These are phyloP conservation scores for Xenotilapia leptura DNA, from an alignment of 2,113 vertebrate genomes.

Conservation along the genomic window DNA sequence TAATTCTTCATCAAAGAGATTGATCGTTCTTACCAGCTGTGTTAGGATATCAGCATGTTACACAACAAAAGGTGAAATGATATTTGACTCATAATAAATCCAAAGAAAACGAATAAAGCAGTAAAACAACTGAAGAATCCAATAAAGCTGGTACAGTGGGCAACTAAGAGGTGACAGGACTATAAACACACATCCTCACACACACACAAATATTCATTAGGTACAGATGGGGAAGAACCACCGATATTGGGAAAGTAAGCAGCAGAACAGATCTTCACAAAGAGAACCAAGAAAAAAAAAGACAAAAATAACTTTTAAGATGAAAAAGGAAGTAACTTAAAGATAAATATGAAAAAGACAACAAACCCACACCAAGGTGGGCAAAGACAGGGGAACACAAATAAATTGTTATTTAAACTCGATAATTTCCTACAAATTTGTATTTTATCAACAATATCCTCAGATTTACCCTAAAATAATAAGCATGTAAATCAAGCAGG, in stretches of 20 bases:
- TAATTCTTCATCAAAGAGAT: accelerated
- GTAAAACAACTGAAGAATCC: not conserved
- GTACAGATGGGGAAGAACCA: not conserved
- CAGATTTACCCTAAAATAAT: not conserved
- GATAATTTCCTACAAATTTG: not conserved
- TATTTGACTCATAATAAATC: not conserved
- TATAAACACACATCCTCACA: not conserved
- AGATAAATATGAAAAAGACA: not conserved
- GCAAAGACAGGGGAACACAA: accelerated
- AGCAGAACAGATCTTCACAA: not conserved
- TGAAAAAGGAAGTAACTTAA: not conserved
- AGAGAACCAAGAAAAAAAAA: not conserved
- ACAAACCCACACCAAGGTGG: not conserved
- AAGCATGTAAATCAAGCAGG: not conserved
- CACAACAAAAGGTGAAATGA: accelerated
- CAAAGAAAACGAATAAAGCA: accelerated
- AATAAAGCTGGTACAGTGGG: not conserved
- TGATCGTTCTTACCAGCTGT: accelerated
- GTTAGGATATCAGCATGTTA: not conserved
- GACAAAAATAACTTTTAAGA: not conserved
- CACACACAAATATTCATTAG: not conserved
- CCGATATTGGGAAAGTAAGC: not conserved
- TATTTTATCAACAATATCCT: not conserved
- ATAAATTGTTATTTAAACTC: not conserved
- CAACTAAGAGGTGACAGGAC: accelerated